Evolutionary conservation across 2,113 vertebrate species (phyloP).

Genomic region (Felis catus): DNA sequence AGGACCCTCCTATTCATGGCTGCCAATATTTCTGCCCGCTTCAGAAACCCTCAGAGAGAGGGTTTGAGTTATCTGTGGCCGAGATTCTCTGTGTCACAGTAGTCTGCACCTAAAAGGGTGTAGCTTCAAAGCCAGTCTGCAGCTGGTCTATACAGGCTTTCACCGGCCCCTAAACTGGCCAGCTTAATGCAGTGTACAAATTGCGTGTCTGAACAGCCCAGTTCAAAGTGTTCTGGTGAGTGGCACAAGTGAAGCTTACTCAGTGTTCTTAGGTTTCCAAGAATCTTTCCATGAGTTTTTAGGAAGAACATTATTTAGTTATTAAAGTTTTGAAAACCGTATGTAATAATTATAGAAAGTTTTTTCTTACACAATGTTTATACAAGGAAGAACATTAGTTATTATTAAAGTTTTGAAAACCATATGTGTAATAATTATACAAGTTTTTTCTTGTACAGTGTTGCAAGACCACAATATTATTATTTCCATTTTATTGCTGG

Average conservation of each 20-base stretch:
- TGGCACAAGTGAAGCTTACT: background rate
- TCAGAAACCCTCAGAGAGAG: background rate
- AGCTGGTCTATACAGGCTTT: background rate
- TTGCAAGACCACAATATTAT: background rate
- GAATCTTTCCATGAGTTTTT: background rate
- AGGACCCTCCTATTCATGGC: background rate
- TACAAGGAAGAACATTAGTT: background rate
- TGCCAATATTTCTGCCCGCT: background rate
- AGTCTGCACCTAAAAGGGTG: background rate
- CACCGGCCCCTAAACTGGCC: background rate
- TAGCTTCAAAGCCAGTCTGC: background rate
- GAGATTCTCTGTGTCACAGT: background rate
- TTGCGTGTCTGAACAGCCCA: background rate
- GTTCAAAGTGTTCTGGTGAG: background rate
- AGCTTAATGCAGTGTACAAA: background rate
- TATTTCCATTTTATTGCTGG: background rate
- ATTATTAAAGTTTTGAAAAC: background rate
- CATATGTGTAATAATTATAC: background rate
- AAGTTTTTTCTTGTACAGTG: background rate
- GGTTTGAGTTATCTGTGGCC: background rate
- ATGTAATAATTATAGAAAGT: background rate
- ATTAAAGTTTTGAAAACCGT: background rate
- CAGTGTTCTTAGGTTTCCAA: background rate
- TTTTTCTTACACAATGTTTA: background rate
- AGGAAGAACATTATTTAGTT: background rate